Percentiles rank a stretch among this genome's conserved stretches.
phyloP scores from a whole-genome alignment of 2,113 vertebrate genomes.

The Neogale vison region DNA sequence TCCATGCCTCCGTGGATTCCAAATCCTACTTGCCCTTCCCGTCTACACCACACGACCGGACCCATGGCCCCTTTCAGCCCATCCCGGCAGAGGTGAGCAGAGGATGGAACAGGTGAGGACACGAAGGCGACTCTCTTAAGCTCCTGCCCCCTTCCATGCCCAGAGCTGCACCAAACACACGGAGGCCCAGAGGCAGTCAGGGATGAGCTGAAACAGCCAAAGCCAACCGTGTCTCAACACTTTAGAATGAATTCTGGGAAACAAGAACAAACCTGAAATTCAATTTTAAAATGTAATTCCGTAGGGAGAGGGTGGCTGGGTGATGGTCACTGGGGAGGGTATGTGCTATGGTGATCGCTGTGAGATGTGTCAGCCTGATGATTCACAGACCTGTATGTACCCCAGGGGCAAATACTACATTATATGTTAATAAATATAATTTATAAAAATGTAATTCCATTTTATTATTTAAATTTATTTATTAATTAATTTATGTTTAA shows the following conservation, averaged over 20 bases:
- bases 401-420: too few relatives aligned
- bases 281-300: neutral
- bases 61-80: neutral
- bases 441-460: neutral
- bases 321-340: too few relatives aligned
- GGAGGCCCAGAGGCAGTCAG: fast-evolving
- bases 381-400: too few relatives aligned
- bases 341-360: too few relatives aligned
- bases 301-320: too few relatives aligned
- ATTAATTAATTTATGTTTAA: neutral
- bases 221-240: fast-evolving
- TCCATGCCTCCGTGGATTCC: neutral
- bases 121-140: fast-evolving
- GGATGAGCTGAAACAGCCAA: fast-evolving
- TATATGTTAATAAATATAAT: too few relatives aligned
- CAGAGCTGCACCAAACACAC: neutral
- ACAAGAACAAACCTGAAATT: neutral
- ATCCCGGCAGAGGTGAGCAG: neutral
- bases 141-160: neutral
- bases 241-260: neutral
- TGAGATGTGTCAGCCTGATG: too few relatives aligned
- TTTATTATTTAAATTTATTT: neutral
- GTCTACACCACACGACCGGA: neutral
- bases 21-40: neutral
- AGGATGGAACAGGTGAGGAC: neutral